Percentiles rank a stretch among this genome's conserved stretches.
Conservation (phyloP, 2,888 invertebrate genomes). For the Drosophila phalerata region DNA sequence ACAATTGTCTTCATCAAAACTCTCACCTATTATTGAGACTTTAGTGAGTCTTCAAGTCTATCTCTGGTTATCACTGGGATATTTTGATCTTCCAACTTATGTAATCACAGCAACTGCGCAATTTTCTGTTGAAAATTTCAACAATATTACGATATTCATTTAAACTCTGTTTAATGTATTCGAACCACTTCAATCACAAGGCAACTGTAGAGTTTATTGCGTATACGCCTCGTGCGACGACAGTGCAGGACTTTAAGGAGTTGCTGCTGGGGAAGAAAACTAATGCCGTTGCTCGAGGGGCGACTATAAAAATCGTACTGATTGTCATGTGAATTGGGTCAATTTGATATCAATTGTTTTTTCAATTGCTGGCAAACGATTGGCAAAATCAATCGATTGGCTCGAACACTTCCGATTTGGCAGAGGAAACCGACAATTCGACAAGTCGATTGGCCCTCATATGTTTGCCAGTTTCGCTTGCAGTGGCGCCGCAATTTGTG, state of each 20-base stretch:
- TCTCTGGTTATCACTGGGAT: conserved; percentile 6
- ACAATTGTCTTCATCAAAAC: not conserved
- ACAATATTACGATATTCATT: not conserved
- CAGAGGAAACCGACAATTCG: conserved; percentile 44
- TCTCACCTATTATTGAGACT: conserved; percentile 26
- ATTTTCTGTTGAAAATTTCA: conserved; percentile 57
- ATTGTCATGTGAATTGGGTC: conserved; percentile 77
- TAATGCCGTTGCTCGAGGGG: conserved; percentile 68
- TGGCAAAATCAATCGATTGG: conserved; percentile 59
- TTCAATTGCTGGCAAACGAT: conserved; percentile 48
- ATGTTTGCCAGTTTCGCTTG: conserved; percentile 26
- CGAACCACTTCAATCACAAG: conserved; percentile 52
- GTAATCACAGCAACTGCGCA: conserved; percentile 71
- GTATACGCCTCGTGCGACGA: conserved; percentile 16
- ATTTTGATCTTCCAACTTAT: conserved; percentile 46
- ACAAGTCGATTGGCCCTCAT: conserved; percentile 38
- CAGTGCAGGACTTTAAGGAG: conserved; percentile 41
- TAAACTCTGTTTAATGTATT: conserved; percentile 7
- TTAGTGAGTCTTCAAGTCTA: conserved; percentile 3
- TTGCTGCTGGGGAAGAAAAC: conserved; percentile 44
- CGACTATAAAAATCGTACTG: conserved; percentile 82
- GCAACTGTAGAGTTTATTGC: conserved; percentile 20
- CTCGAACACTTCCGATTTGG: conserved; percentile 67
- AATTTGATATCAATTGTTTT: conserved; percentile 73
- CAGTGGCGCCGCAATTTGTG: conserved; percentile 52